Evolutionary conservation across 2,113 vertebrate genomes (phyloP), one percentile per base, ranked within the genome.

Genomic region (Xiphophorus maculatus): DNA sequence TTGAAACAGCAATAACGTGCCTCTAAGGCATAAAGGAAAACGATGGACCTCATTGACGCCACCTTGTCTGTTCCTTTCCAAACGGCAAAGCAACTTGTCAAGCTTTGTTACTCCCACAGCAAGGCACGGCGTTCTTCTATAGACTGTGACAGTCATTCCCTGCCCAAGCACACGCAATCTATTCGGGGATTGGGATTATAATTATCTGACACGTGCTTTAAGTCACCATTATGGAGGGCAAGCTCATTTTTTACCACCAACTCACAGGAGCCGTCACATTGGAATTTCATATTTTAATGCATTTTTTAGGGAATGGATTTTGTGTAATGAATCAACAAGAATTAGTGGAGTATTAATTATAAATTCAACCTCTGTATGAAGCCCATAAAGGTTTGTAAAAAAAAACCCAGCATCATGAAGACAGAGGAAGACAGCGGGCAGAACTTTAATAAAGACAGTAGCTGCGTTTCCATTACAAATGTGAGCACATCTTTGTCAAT

Each of bases 1-100:
- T 58, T 58, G 69, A 74, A 75, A 28, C 25, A 30, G 60, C 22
- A 58, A 63, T 62, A 40, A 64, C 14, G 32, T 10, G 51, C 37
- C 37, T 69, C 74, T 12, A 68, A 30, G 37, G 60, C 19, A 13
- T 77, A 60, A 70, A 60, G 54, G 19, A 54, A 82, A 75, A 73
- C 61, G 48, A 73, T 42, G 12, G 27, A 75, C 64, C 63, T 70
- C 62, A 70, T 51, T 35, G 28, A 69, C 33, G 64, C 19, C 33
- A 5, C 2, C 4, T 76, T 14, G 9, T 74, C 30, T 64, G 6
- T 71, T 68, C 5, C 30, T 74, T 74, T 27, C 29, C 28, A 58
- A 32, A 35, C 68, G n/a, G 51, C 25, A 28, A 9, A 2, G 64
- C 54, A 63, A 6, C 51, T 48, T 28, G 35, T 68, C 63, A 10